Evolutionary conservation across 1,140 invertebrate genomes (phyloP).

Genomic region (Phthorimaea operculella): DNA sequence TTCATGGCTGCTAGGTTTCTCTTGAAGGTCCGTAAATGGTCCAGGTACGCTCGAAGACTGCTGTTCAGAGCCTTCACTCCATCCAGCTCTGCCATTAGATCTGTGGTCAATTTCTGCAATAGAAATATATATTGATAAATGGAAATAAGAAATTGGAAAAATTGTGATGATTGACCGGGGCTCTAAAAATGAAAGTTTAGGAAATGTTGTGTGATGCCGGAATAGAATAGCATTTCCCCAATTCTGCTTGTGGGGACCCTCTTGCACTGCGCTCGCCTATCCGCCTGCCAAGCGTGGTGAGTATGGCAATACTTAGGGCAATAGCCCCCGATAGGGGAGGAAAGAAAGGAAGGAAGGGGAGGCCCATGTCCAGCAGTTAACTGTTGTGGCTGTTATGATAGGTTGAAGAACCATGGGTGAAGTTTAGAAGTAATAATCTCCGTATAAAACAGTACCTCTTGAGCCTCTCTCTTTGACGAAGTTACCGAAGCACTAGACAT

Average conservation of each 20-base stretch:
- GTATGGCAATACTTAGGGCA: too few species aligned
- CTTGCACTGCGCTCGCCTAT: too few species aligned
- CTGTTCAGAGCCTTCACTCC: slow-evolving; percentile 30
- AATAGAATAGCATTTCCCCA: background rate
- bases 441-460: background rate
- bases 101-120: slow-evolving; percentile 31
- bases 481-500: slow-evolving; percentile 42
- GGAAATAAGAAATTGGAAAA: background rate
- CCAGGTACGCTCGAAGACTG: slow-evolving; percentile 34
- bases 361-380: too few species aligned
- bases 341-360: too few species aligned
- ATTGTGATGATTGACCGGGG: background rate
- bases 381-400: too few species aligned
- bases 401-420: background rate
- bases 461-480: slow-evolving; percentile 28
- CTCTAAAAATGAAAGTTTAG: background rate
- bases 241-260: too few species aligned
- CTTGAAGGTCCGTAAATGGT: slow-evolving; percentile 30
- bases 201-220: background rate
- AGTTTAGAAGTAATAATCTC: background rate
- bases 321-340: too few species aligned
- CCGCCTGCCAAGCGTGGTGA: too few species aligned
- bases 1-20: slow-evolving; percentile 33
- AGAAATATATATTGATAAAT: slow-evolving; percentile 10
- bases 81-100: slow-evolving; percentile 41